phyloP scores from a whole-genome alignment of 1,140 invertebrate species.

The Drosophila punjabiensis region DNA sequence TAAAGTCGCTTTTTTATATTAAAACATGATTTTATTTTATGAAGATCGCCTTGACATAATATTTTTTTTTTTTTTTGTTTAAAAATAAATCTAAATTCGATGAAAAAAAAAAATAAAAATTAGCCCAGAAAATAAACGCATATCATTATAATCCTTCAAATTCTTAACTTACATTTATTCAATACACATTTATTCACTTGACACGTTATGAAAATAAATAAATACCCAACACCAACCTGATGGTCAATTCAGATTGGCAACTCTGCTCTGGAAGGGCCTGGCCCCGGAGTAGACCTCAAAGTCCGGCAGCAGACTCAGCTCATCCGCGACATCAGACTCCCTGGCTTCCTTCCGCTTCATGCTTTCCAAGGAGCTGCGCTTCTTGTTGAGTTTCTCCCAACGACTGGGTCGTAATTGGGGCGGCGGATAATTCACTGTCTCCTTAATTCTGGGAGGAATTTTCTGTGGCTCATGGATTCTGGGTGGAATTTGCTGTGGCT shows the following conservation, averaged over 20 bases:
- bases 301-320: conserved; percentile 5
- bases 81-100: neutral
- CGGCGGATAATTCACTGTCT: neutral
- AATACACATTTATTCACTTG: conserved; percentile 9
- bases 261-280: conserved; percentile 56
- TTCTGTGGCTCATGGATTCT: neutral
- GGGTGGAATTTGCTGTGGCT: neutral
- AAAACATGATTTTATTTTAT: neutral
- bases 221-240: neutral
- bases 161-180: neutral
- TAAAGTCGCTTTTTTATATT: no score
- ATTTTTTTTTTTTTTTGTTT: neutral
- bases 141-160: no score
- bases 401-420: neutral
- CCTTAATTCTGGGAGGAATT: neutral
- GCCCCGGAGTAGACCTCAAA: conserved; percentile 61
- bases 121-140: neutral
- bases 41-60: neutral
- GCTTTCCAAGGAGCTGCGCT: conserved; percentile 37
- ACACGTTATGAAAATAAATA: conserved; percentile 3
- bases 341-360: neutral
- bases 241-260: conserved; percentile 62
- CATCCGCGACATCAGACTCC: conserved; percentile 4
- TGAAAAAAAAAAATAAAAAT: neutral
- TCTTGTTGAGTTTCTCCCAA: conserved; percentile 56